phyloP scores from a whole-genome alignment of 64 coral and sea anemone species.

The Montipora efflorescens region DNA sequence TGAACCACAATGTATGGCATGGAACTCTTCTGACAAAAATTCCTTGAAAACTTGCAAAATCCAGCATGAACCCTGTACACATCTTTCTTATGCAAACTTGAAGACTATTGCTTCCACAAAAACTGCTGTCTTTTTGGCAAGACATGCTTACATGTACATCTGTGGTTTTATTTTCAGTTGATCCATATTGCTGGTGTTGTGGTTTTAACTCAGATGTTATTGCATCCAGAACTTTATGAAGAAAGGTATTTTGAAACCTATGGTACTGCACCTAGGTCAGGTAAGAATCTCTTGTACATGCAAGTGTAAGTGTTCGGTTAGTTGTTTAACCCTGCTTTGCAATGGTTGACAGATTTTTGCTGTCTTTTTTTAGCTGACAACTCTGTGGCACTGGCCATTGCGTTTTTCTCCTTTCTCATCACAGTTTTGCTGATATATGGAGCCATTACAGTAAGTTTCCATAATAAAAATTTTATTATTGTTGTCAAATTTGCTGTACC shows the following conservation, averaged over 20 bases:
- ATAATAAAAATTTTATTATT: not conserved
- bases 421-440: constrained; percentile 96
- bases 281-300: constrained; percentile 15
- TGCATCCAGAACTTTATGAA: constrained; percentile 89
- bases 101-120: too few relatives aligned
- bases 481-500: too few relatives aligned
- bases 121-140: too few relatives aligned
- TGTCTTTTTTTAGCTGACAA: constrained; percentile 86
- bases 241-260: constrained; percentile 90
- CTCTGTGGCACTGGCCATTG: constrained; percentile 93
- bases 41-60: too few relatives aligned
- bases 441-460: constrained; percentile 87
- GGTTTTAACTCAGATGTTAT: constrained; percentile 88
- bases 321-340: too few relatives aligned
- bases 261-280: constrained; percentile 83
- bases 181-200: constrained; percentile 96
- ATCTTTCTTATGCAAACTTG: too few relatives aligned
- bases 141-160: not conserved
- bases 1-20: too few relatives aligned
- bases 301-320: not conserved
- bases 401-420: constrained; percentile 93
- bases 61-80: too few relatives aligned
- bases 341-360: not conserved
- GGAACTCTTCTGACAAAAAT: too few relatives aligned
- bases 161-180: constrained; percentile 63